These are phyloP conservation scores for Lycocerus yunnanus DNA, from an alignment of 2,888 invertebrate species.

Conservation along the genomic window DNA sequence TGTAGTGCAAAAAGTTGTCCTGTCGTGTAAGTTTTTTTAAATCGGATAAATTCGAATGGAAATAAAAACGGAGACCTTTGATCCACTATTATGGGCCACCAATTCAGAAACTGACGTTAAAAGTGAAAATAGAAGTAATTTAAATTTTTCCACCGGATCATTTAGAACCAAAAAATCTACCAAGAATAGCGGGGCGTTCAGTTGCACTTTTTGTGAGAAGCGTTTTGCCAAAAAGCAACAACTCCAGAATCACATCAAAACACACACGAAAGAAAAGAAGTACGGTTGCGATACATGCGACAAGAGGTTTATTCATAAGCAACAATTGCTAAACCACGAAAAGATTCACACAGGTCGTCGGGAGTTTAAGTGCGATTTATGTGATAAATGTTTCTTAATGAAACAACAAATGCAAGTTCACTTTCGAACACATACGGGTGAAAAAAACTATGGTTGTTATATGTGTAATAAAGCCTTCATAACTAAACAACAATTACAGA, in stretches of 20 bases:
- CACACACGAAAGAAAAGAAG: conserved; percentile 31
- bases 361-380: conserved; percentile 43
- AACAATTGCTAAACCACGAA: conserved; percentile 23
- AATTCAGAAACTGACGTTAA: neutral
- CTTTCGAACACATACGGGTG: conserved; percentile 35
- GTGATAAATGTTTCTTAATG: conserved; percentile 58
- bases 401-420: conserved; percentile 39
- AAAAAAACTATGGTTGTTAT: conserved; percentile 35
- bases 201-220: conserved; percentile 38
- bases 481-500: conserved; percentile 28
- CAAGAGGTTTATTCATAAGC: conserved; percentile 28
- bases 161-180: neutral
- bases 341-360: conserved; percentile 15
- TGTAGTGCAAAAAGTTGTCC: neutral
- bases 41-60: neutral
- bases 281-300: conserved; percentile 29
- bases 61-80: neutral
- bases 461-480: conserved; percentile 34
- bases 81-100: neutral
- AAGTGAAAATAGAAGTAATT: neutral
- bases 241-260: conserved; percentile 23
- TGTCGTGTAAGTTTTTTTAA: neutral
- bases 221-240: conserved; percentile 36
- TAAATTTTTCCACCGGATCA: neutral
- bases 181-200: conserved; percentile 13